Evolutionary conservation across 2,113 vertebrate genomes (phyloP).

Genomic region (Ptychochromis oligacanthus): DNA sequence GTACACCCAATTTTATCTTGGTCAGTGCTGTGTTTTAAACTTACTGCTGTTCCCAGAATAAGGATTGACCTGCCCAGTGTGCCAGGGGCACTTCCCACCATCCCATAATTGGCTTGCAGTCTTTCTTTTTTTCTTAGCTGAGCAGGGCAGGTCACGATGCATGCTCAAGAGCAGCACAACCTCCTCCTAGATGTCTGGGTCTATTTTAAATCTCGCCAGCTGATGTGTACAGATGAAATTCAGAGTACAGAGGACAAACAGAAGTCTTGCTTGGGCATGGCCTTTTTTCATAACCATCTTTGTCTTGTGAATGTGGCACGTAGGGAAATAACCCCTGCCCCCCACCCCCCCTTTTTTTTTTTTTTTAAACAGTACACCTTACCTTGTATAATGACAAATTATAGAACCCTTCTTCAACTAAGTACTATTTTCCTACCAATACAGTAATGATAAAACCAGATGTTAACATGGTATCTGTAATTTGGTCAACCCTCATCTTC

Average conservation of each 20-base stretch:
- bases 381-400: neutral
- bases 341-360: neutral
- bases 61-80: slow-evolving; percentile 58
- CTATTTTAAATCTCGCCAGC: slow-evolving; percentile 54
- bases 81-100: slow-evolving; percentile 47
- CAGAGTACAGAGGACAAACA: slow-evolving; percentile 4
- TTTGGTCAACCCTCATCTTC: neutral
- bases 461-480: neutral
- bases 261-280: slow-evolving; percentile 4
- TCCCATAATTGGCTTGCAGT: slow-evolving; percentile 55
- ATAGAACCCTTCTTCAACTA: neutral
- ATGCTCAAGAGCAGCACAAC: slow-evolving; percentile 16
- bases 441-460: neutral
- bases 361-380: neutral
- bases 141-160: slow-evolving; percentile 25
- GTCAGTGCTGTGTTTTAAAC: slow-evolving; percentile 18
- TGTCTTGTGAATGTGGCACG: neutral
- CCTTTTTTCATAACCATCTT: neutral
- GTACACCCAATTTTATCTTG: neutral
- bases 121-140: slow-evolving; percentile 21
- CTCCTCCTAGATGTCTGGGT: slow-evolving; percentile 38
- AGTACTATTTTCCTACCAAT: neutral
- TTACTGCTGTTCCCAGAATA: slow-evolving; percentile 60
- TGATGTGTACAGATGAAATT: slow-evolving; percentile 35
- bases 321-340: neutral